Conservation (phyloP, 2,113 vertebrate species). For the Numenius arquata region DNA sequence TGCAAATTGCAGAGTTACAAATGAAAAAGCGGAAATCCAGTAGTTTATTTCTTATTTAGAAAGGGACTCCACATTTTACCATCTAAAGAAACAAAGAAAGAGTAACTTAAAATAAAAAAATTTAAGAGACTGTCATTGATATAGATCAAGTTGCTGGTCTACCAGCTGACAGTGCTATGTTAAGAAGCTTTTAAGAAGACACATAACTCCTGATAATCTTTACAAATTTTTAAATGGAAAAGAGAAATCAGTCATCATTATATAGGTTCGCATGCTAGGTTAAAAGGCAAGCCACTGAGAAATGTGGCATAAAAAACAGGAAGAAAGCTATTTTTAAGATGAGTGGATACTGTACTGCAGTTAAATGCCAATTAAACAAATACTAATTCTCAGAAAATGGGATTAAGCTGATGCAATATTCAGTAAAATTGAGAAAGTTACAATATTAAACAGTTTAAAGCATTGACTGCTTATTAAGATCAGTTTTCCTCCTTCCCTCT, state of each 20-base stretch:
- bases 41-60: slow-evolving; percentile 1
- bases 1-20: neutral
- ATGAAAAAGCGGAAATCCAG: slow-evolving; percentile 10
- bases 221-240: neutral
- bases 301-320: neutral
- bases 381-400: slow-evolving; percentile 26
- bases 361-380: slow-evolving; percentile 52
- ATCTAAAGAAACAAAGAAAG: slow-evolving; percentile 15
- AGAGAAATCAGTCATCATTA: slow-evolving; percentile 12
- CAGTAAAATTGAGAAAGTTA: slow-evolving; percentile 40
- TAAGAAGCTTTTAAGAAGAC: slow-evolving; percentile 34
- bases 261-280: neutral
- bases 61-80: neutral
- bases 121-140: neutral
- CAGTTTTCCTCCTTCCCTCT: neutral
- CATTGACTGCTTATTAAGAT: neutral
- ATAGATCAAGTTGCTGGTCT: neutral
- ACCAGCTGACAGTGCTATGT: neutral
- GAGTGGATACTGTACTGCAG: neutral
- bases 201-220: neutral
- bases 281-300: slow-evolving; percentile 37
- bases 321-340: slow-evolving; percentile 50
- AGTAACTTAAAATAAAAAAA: neutral
- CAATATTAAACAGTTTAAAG: slow-evolving; percentile 18
- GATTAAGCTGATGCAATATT: slow-evolving; percentile 46